phyloP scores from a whole-genome alignment of 2,113 vertebrate genomes.

The Callocephalon fimbriatum region DNA sequence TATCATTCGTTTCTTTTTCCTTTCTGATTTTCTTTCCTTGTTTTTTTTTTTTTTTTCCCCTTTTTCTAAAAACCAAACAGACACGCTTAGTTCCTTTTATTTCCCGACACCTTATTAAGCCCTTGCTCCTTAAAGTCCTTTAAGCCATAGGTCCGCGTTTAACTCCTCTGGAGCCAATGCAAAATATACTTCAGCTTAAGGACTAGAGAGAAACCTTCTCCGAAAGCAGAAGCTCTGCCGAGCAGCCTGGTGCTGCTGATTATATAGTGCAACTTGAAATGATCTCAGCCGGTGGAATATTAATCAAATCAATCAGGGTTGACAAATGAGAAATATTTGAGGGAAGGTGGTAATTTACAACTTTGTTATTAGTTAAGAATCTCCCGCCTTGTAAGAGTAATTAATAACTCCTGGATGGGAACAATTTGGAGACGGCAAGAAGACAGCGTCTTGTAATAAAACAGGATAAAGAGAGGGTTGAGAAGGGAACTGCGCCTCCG shows the following conservation, averaged over 20 bases:
- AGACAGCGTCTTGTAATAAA: slow-evolving; percentile 52
- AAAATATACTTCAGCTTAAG: neutral
- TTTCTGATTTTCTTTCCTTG: accelerated
- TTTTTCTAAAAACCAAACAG: neutral
- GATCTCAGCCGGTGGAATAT: slow-evolving; percentile 73
- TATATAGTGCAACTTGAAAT: slow-evolving; percentile 61
- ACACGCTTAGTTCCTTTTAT: neutral
- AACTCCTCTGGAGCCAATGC: neutral
- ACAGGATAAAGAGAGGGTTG: slow-evolving; percentile 46
- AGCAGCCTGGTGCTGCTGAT: slow-evolving; percentile 39
- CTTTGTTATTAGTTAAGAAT: slow-evolving; percentile 85
- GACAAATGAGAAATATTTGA: slow-evolving; percentile 83
- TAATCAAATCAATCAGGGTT: slow-evolving; percentile 80
- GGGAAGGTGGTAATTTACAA: slow-evolving; percentile 82
- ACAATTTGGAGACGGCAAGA: slow-evolving; percentile 65
- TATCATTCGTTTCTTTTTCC: neutral
- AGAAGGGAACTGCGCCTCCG: slow-evolving; percentile 10
- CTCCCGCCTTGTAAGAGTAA: slow-evolving; percentile 77
- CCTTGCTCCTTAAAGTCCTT: neutral
- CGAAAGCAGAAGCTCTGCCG: neutral
- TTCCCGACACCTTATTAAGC: neutral
- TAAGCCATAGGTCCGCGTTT: neutral
- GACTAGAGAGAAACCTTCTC: neutral
- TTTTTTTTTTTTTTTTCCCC: accelerated
- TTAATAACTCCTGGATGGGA: slow-evolving; percentile 79